Base-by-base conservation (phyloP, 2,113 vertebrate genomes). In the Proterorhinus semilunaris region DNA sequence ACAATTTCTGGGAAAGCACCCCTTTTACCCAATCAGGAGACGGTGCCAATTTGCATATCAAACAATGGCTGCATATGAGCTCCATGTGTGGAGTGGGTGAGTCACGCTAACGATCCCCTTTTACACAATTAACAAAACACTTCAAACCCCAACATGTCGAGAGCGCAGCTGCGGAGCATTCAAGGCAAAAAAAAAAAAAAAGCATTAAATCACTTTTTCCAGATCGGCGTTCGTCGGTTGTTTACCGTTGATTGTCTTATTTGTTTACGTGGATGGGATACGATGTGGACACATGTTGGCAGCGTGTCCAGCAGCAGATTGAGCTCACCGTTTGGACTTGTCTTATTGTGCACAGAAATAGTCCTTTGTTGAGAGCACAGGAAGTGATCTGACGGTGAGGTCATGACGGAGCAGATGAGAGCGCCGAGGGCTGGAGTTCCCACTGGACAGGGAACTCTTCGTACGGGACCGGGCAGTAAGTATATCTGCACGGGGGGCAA, bases 311-410 rank as follows among this genome's bases (percentile, higher is more conserved):
- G 27, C 10, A 47, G 27, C 5, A 5, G 11, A n/a, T 58, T 21
- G 55, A 58, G 50, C 65, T 61, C 62, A 63, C n/a, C n/a, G 44
- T 63, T 46, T 75, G 75, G 78, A 86, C 95, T 94, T 94, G 95
- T 93, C 94, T 92, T 93, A 95, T 95, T 96, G 95, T 96, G 88
- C 91, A 92, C 95, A 82, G 94, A 95, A 96, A 97, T 97, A 95
- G 93, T 88, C 91, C 93, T 94, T 93, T 92, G 91, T 95, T 94
- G 93, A 90, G 91, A 84, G 47, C 46, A 64, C 84, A 95, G 95
- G 95, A 97, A 97, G 95, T 94, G 90, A 94, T 95, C 91, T 92
- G 90, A 88, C 93, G 92, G 91, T 95, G 93, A 95, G 93, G 91
- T 95, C 94, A 94, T 90, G 83, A 90, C 85, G 89, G 89, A 93